phyloP scores from a whole-genome alignment of 1,140 invertebrate species.

The Pseudomyrmex pallidus region DNA sequence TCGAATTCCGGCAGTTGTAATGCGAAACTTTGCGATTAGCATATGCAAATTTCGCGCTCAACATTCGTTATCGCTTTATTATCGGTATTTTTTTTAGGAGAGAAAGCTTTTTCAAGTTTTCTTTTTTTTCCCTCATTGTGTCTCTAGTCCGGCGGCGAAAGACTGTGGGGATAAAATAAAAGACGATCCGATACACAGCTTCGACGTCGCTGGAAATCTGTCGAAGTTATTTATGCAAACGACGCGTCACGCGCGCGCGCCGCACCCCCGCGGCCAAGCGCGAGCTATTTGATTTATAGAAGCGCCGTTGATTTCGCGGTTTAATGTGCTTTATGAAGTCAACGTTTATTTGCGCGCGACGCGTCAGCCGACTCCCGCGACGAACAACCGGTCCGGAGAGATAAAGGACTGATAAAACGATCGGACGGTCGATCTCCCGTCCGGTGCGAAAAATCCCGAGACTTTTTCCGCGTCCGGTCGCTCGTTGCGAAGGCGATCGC shows the following conservation, averaged over 20 bases:
- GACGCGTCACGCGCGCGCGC: slow-evolving; percentile 5
- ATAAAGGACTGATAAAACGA: slow-evolving; percentile 61
- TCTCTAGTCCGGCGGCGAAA: too few relatives aligned
- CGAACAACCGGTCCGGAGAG: slow-evolving; percentile 63
- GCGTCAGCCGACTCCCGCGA: slow-evolving; percentile 53
- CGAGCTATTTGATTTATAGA: slow-evolving; percentile 65
- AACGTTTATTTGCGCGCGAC: slow-evolving; percentile 56
- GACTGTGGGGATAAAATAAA: too few relatives aligned
- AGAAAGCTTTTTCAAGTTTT: too few relatives aligned
- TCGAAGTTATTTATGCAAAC: slow-evolving; percentile 27
- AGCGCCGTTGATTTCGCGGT: slow-evolving; percentile 61
- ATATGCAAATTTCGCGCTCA: slow-evolving; percentile 34
- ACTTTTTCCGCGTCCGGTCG: slow-evolving; percentile 31
- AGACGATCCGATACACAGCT: too few relatives aligned
- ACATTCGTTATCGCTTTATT: background rate
- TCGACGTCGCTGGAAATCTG: background rate
- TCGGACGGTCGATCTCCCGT: slow-evolving; percentile 12
- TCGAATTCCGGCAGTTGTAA: slow-evolving; percentile 1
- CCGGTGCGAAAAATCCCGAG: background rate
- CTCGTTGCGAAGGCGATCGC: background rate
- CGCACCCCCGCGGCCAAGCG: slow-evolving; percentile 10
- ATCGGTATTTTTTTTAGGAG: too few relatives aligned
- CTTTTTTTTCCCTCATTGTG: background rate
- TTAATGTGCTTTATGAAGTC: slow-evolving; percentile 64
- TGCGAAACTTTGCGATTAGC: slow-evolving; percentile 10